These are phyloP conservation scores for Sceloporus tristichus DNA, from an alignment of 2,113 vertebrate species.

Conservation along the genomic window DNA sequence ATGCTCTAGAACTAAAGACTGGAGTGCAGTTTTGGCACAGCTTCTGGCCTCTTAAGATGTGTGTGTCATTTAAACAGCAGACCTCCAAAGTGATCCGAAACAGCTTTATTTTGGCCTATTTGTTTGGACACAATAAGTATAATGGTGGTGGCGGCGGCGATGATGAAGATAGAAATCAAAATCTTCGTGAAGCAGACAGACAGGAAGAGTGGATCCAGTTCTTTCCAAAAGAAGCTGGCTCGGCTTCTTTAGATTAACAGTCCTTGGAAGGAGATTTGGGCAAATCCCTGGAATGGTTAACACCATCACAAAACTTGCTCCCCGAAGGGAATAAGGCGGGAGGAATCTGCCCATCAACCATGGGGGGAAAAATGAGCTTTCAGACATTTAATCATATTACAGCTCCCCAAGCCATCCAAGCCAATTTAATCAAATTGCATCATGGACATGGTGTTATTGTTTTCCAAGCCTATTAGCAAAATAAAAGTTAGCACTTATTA, in stretches of 20 bases:
- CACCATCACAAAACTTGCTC: constrained; percentile 47
- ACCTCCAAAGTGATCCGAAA: too few relatives aligned
- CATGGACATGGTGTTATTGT: constrained; percentile 65
- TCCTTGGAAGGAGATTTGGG: background rate
- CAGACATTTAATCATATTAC: constrained; percentile 66
- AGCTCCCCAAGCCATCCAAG: constrained; percentile 65
- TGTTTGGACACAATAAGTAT: background rate
- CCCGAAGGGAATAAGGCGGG: constrained; percentile 45
- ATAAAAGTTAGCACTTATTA: constrained; percentile 75
- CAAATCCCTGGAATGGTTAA: constrained; percentile 56
- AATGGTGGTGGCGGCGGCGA: too few relatives aligned
- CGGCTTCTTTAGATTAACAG: background rate
- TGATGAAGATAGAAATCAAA: background rate
- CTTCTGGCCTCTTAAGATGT: too few relatives aligned
- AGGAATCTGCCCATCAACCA: constrained; percentile 52
- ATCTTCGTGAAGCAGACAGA: background rate
- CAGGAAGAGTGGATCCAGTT: background rate
- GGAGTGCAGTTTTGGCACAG: too few relatives aligned
- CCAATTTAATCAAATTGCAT: constrained; percentile 72
- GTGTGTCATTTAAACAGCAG: too few relatives aligned
- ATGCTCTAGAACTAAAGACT: too few relatives aligned
- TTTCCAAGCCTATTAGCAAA: constrained; percentile 74
- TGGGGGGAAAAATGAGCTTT: constrained; percentile 59
- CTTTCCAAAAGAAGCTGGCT: background rate
- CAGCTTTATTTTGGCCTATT: too few relatives aligned